Evolutionary conservation across 1,140 invertebrate genomes (phyloP), one percentile per base, ranked within the genome.

Genomic region (Liolophura sinensis): DNA sequence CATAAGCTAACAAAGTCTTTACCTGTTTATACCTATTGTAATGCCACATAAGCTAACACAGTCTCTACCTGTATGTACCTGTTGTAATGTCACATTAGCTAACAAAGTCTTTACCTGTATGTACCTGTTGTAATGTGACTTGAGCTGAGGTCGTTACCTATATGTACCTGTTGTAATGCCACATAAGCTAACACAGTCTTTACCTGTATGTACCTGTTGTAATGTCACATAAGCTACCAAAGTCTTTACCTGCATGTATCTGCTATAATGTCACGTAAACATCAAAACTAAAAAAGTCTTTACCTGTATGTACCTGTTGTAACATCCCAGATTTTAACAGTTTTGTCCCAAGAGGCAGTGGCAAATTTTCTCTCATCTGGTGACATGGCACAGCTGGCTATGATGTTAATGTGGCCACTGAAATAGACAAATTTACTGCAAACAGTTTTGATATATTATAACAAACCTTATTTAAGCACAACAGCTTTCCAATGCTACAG

Each of bases 261-360:
- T 51, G 15, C 15, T 51, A 51, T 20, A 51, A n/a, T n/a, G n/a
- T n/a, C 15, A 51, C 50, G 15, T 51, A 51, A 15, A 15, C 15
- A 51, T 16, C 15, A 51, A 15, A 51, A 16, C 50, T 51, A 15
- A 1, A n/a, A 16, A 47, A 1, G 47, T n/a, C 46, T 5, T 54
- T 62, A 79, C 80, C 83, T 76, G 70, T 83, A 85, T 58, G 71
- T 78, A 57, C 84, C 84, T n/a, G 82, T 84, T 1, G 82, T 72
- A 25, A 84, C 77, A 68, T 85, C 84, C 78, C 80, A 85, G 1
- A 84, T 66, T 24, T 72, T 70, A 9, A 85, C 64, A 15, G 68
- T 75, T 69, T 84, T 85, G 71, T 85, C 84, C 82, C 82, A 85
- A 1, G 80, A 81, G 9, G 71, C 73, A 27, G 84, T 84, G 6